phyloP scores from a whole-genome alignment of 2,113 vertebrate genomes.

The Hyperoodon ampullatus region DNA sequence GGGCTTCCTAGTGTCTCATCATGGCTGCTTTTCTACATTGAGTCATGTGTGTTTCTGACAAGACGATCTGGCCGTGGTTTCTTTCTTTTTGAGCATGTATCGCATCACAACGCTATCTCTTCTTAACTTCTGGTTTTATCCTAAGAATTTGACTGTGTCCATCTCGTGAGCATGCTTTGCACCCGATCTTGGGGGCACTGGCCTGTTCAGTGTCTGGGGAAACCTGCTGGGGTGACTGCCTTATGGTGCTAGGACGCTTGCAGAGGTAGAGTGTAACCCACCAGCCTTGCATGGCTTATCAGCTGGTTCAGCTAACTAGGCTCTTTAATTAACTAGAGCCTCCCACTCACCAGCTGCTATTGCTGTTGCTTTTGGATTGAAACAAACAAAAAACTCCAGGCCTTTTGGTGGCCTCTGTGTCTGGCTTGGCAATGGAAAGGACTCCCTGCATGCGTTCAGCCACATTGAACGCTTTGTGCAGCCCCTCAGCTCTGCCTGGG shows the following conservation, averaged over 20 bases:
- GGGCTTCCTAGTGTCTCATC: background rate
- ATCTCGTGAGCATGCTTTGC: background rate
- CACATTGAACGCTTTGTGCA: background rate
- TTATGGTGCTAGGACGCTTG: background rate
- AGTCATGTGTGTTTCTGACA: background rate
- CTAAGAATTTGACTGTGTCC: background rate
- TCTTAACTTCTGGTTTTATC: too few species aligned
- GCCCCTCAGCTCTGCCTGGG: background rate
- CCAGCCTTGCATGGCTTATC: background rate
- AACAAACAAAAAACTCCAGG: background rate
- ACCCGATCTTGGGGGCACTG: background rate
- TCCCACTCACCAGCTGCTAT: background rate
- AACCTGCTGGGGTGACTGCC: background rate
- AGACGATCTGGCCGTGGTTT: background rate
- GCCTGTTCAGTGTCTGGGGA: background rate
- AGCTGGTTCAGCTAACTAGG: background rate
- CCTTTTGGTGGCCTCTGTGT: background rate
- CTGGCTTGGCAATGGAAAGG: background rate
- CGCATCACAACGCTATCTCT: background rate
- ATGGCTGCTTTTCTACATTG: fast-evolving
- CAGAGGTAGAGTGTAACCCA: background rate
- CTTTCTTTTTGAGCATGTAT: background rate
- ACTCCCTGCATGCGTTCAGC: background rate
- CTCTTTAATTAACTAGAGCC: background rate
- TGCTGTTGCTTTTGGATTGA: conserved; percentile 4